phyloP scores from a whole-genome alignment of 1,140 invertebrate genomes.

The Parasteatoda tepidariorum region DNA sequence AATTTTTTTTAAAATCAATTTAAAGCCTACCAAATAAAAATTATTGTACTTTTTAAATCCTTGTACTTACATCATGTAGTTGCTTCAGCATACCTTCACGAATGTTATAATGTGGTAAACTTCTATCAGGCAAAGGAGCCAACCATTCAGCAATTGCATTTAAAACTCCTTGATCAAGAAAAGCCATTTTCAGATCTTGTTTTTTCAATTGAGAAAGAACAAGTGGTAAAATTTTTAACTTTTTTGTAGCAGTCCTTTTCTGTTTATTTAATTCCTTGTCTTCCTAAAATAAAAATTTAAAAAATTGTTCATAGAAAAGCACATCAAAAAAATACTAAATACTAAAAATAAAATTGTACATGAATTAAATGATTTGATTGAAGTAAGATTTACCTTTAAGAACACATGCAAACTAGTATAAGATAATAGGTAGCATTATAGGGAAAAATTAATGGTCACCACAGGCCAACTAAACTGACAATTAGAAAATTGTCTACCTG shows the following conservation, averaged over 20 bases:
- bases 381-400: too few species aligned
- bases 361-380: too few species aligned
- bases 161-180: conserved; percentile 94
- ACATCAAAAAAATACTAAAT: background rate
- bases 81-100: conserved; percentile 89
- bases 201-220: conserved; percentile 94
- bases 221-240: conserved; percentile 88
- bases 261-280: conserved; percentile 87
- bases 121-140: conserved; percentile 96
- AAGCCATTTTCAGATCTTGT: conserved; percentile 92
- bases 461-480: too few species aligned
- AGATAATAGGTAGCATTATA: too few species aligned
- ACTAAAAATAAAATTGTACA: conserved; percentile 22
- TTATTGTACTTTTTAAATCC: background rate
- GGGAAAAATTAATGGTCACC: too few species aligned
- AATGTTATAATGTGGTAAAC: conserved; percentile 92
- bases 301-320: background rate
- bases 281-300: conserved; percentile 72
- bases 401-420: background rate
- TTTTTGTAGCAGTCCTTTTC: conserved; percentile 87
- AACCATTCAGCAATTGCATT: conserved; percentile 96
- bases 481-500: too few species aligned
- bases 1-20: too few species aligned
- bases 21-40: too few species aligned
- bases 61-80: conserved; percentile 80